phyloP scores from a whole-genome alignment of 2,888 invertebrate species.

The Schizaphis graminum region DNA sequence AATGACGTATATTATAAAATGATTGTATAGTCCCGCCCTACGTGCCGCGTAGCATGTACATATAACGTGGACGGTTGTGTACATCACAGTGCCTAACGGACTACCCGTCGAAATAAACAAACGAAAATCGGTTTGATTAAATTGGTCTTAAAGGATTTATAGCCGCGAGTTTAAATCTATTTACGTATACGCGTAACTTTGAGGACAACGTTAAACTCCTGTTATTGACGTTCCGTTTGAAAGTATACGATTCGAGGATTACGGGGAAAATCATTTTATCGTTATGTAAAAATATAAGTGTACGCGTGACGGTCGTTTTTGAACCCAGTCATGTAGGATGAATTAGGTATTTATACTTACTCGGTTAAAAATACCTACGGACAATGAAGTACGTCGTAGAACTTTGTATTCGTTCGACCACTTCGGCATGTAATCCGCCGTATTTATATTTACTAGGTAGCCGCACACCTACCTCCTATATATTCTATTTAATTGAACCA shows the following conservation, averaged over 20 bases:
- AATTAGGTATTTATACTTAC: not conserved
- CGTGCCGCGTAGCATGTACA: not conserved
- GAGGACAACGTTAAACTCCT: not conserved
- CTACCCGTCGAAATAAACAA: not conserved
- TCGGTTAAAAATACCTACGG: not conserved
- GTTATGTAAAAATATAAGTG: not conserved
- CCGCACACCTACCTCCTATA: not conserved
- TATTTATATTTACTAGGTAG: conserved; percentile 2
- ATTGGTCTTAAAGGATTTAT: not conserved
- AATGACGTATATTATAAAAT: not conserved
- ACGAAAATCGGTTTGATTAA: not conserved
- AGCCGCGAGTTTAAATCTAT: not conserved
- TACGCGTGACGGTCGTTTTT: not conserved
- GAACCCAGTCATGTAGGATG: not conserved
- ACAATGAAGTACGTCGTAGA: not conserved
- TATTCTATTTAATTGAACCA: not conserved
- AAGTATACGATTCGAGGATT: not conserved
- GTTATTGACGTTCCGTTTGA: not conserved
- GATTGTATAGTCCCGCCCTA: not conserved
- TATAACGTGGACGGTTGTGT: not conserved
- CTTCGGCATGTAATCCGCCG: not conserved
- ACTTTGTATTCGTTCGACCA: not conserved
- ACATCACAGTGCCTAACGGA: not conserved
- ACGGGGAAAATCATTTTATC: not conserved
- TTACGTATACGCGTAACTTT: not conserved